These are phyloP conservation scores for Mareca strepera DNA, from an alignment of 2,797 vertebrate species.

Conservation along the genomic window DNA sequence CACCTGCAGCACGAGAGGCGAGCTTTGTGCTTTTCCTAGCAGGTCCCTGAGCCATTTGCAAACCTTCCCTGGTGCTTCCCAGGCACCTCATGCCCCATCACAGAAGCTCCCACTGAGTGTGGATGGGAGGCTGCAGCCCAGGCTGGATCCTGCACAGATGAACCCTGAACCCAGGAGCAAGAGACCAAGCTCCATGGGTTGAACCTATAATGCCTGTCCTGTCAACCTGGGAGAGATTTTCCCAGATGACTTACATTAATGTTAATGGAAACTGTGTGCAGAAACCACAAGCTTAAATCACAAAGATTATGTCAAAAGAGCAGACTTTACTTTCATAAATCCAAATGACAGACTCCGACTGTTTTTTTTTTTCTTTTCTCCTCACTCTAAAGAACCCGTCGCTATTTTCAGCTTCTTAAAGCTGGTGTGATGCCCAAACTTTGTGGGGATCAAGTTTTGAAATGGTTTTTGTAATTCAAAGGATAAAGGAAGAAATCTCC, in stretches of 20 bases:
- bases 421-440: slow-evolving; percentile 2
- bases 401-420: slow-evolving; percentile 39
- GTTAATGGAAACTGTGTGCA: slow-evolving; percentile 35
- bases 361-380: slow-evolving; percentile 29
- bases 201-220: not conserved
- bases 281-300: slow-evolving; percentile 55
- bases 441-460: slow-evolving; percentile 23
- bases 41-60: not conserved
- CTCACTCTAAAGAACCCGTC: not conserved
- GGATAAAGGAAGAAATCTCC: slow-evolving; percentile 36
- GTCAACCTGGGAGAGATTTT: slow-evolving; percentile 41
- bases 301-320: slow-evolving; percentile 39
- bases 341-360: slow-evolving; percentile 37
- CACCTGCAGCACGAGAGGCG: not conserved
- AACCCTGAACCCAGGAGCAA: fast-evolving
- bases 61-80: not conserved
- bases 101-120: not conserved
- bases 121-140: not conserved
- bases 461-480: slow-evolving; percentile 30
- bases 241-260: slow-evolving; percentile 45
- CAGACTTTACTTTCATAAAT: slow-evolving; percentile 30
- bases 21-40: not conserved
- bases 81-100: fast-evolving
- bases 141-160: not conserved
- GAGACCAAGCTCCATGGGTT: not conserved